Evolutionary conservation across 2,888 invertebrate genomes (phyloP), one percentile per base, ranked within the genome.

Genomic region (Limenitis camilla): DNA sequence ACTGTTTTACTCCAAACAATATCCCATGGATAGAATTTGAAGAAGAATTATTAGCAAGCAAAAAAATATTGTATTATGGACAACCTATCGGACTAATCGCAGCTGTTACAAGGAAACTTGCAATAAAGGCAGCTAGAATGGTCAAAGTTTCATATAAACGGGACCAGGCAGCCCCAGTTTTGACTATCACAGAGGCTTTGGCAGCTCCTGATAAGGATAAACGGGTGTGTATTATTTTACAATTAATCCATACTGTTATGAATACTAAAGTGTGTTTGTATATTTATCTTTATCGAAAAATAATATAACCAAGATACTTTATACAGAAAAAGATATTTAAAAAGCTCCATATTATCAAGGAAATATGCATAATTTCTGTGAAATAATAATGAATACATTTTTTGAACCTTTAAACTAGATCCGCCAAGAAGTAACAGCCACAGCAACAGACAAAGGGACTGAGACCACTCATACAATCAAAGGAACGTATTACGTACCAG

Each of bases 61-160:
- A 86, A 7, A 75, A 78, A 1, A 64, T 94, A 0, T 69, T 78
- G 9, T 94, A 90, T 70, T 90, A 92, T 56, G 92, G 93, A 0
- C 96, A 96, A 66, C 91, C 95, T 0, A 67, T 95, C 5, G 96
- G 93, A 0, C 67, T 96, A 1, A 83, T 96, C 5, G 90, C 92
- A 0, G 96, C 95, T 0, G 88, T 80, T 7, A 89, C 86, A 1
- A 88, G 89, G 29, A 79, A 79, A 0, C 62, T 90, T 2, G 84
- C 83, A 0, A 19, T 77, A 0, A 64, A 64, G 28, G 83, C 81
- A 2, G 77, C 76, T 0, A 62, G 58, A 1, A 39, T 79, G 35
- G 79, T 93, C 0, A 83, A 86, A 66, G 82, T 92, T 0, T 78
- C 73, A 80, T 92, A 91, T 60, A 80, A 78, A 35, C 76, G 88